phyloP scores from a whole-genome alignment of 2,797 vertebrate genomes.

The Bucorvus abyssinicus region DNA sequence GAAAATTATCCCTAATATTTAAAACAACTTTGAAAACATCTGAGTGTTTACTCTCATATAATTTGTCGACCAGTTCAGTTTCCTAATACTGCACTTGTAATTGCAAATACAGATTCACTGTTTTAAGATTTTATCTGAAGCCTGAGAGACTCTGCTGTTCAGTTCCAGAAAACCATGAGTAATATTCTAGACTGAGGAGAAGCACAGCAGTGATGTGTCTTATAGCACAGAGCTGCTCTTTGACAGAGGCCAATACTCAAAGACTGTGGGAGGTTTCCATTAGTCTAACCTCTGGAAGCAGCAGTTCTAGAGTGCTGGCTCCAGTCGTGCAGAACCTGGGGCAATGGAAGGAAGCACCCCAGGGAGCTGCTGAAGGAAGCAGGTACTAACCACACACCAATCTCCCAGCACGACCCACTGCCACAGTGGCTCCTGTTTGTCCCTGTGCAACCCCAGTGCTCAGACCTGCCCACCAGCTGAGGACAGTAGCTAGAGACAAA shows the following conservation, averaged over 20 bases:
- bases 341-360: not conserved
- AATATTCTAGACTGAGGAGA: not conserved
- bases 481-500: not conserved
- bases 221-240: no score
- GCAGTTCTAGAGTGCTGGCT: not conserved
- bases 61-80: not conserved
- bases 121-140: not conserved
- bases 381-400: accelerated
- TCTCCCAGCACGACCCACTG: not conserved
- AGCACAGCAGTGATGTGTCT: no score
- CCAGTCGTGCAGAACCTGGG: not conserved
- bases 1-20: not conserved
- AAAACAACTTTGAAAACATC: not conserved
- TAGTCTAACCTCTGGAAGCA: not conserved
- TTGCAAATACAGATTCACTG: not conserved
- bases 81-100: not conserved
- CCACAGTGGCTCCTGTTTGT: not conserved
- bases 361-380: not conserved
- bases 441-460: not conserved
- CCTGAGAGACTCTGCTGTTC: not conserved
- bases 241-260: not conserved
- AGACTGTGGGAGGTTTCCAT: no score
- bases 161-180: not conserved
- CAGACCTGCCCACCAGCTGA: not conserved
- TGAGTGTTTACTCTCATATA: not conserved